phyloP scores from a whole-genome alignment of 1,140 invertebrate genomes.

The Drosophila micromelanica region DNA sequence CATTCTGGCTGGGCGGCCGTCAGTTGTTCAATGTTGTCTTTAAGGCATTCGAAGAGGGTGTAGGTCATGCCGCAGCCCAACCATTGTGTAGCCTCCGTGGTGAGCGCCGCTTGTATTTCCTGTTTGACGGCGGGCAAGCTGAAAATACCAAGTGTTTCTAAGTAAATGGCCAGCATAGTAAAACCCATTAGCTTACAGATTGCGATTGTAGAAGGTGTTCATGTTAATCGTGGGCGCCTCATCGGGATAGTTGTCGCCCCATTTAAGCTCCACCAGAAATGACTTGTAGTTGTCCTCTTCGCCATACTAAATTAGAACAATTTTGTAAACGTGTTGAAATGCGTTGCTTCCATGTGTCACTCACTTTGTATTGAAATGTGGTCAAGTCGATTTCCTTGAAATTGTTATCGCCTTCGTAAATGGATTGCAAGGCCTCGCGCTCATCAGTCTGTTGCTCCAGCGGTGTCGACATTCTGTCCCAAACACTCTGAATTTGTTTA shows the following conservation, averaged over 20 bases:
- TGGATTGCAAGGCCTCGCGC: constrained; percentile 94
- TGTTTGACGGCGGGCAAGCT: constrained; percentile 90
- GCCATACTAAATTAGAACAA: constrained; percentile 89
- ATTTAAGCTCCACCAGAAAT: constrained; percentile 94
- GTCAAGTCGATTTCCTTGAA: constrained; percentile 92
- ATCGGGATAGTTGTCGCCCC: constrained; percentile 93
- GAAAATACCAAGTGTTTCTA: constrained; percentile 34
- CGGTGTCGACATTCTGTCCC: constrained; percentile 85
- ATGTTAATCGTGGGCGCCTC: constrained; percentile 92
- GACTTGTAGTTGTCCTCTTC: constrained; percentile 92
- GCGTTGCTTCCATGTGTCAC: constrained; percentile 26
- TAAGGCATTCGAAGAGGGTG: constrained; percentile 95
- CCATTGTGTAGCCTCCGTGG: constrained; percentile 91
- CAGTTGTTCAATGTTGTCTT: constrained; percentile 91
- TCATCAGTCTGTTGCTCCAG: constrained; percentile 93
- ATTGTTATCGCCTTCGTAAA: constrained; percentile 95
- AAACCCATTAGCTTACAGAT: constrained; percentile 89
- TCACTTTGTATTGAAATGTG: constrained; percentile 96
- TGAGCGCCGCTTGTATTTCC: constrained; percentile 88
- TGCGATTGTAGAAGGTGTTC: constrained; percentile 97
- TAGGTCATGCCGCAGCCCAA: constrained; percentile 97
- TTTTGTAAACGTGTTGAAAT: not conserved
- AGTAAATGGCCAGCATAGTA: constrained; percentile 5
- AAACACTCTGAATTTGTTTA: constrained; percentile 22
- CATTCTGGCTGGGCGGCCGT: constrained; percentile 89